phyloP scores from a whole-genome alignment of 2,113 vertebrate species.

The Paradoxurus hermaphroditus region DNA sequence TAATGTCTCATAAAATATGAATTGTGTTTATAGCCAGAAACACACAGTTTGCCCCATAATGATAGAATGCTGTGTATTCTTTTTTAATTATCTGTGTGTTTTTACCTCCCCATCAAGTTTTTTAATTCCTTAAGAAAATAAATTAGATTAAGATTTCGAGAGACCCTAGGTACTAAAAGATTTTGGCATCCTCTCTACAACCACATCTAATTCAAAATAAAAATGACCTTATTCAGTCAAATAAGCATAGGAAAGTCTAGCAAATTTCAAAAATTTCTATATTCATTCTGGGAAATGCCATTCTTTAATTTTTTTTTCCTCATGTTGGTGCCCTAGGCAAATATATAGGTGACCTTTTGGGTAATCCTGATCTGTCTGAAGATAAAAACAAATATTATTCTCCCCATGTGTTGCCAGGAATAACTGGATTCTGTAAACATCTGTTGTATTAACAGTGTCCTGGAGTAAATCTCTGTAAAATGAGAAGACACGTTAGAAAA shows the following conservation, averaged over 20 bases:
- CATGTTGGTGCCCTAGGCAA: not conserved
- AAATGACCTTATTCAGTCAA: not conserved
- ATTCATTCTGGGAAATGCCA: not conserved
- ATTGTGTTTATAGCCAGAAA: not conserved
- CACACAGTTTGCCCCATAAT: not conserved
- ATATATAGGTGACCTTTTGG: not conserved
- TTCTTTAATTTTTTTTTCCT: not conserved
- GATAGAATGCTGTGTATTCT: not conserved
- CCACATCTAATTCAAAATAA: not conserved
- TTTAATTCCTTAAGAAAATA: not conserved
- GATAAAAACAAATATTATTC: not conserved
- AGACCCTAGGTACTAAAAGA: not conserved
- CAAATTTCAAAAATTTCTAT: not conserved
- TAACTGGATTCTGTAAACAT: not conserved
- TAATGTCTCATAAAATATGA: not conserved
- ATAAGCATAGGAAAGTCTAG: not conserved
- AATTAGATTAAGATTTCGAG: constrained; percentile 3
- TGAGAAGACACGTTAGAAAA: not conserved
- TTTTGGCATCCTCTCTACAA: not conserved
- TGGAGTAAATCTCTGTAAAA: not conserved
- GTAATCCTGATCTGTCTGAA: not conserved
- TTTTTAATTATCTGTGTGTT: not conserved
- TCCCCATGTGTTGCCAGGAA: not conserved
- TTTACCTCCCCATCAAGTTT: not conserved
- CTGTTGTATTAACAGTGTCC: not conserved